Evolutionary conservation across 1,140 invertebrate genomes (phyloP).

Genomic region (Trichomalopsis sarcophagae): DNA sequence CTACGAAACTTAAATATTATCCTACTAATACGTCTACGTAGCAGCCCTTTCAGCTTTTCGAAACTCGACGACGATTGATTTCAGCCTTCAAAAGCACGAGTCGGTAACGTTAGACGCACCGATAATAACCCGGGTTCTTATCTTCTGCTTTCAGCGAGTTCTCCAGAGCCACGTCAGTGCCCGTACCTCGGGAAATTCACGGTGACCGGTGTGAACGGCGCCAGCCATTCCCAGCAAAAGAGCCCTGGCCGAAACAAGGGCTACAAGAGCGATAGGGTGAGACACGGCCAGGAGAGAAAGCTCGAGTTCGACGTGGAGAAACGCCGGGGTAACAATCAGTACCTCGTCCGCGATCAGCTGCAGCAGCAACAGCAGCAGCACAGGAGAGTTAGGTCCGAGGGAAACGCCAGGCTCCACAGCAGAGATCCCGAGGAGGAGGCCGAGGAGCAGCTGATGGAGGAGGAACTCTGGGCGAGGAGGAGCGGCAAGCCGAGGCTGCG

Average conservation of each 20-base stretch:
- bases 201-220: constrained; percentile 75
- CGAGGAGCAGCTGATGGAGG: background rate
- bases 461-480: constrained; percentile 16
- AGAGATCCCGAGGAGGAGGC: background rate
- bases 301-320: constrained; percentile 68
- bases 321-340: constrained; percentile 70
- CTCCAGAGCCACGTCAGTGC: constrained; percentile 79
- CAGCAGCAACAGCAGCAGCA: constrained; percentile 53
- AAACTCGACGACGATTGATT: too few species aligned
- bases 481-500: constrained; percentile 13
- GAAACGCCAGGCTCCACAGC: background rate
- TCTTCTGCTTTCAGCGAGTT: constrained; percentile 78
- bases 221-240: constrained; percentile 61
- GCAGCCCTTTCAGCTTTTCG: background rate
- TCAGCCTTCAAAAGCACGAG: too few species aligned
- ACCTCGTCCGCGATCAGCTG: constrained; percentile 64
- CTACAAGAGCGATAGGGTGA: constrained; percentile 65
- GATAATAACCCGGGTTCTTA: too few species aligned
- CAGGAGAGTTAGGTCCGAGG: constrained; percentile 48
- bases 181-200: constrained; percentile 83
- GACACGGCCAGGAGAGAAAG: constrained; percentile 68
- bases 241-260: constrained; percentile 66
- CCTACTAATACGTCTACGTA: background rate
- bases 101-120: too few species aligned
- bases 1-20: background rate